Percentiles rank a stretch among this genome's conserved stretches.
phyloP scores from a whole-genome alignment of 1,140 invertebrate genomes.

The Whitmania pigra region DNA sequence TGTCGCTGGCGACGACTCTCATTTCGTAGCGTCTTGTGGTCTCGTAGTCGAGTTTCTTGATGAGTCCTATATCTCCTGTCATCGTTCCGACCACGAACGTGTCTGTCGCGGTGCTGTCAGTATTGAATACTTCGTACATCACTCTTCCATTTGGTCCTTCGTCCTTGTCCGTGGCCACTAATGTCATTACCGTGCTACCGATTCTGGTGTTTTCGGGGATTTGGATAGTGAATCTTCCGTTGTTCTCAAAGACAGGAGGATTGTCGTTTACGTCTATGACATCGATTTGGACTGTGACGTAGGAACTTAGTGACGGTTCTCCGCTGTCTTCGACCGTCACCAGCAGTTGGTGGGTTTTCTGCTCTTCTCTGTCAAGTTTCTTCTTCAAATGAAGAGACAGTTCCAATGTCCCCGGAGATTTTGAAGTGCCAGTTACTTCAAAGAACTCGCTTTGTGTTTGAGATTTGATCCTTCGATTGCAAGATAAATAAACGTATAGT shows the following conservation, averaged over 20 bases:
- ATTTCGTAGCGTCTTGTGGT: not conserved
- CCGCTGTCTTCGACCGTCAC: conserved; percentile 23
- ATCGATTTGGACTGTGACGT: conserved; percentile 14
- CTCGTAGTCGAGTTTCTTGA: not conserved
- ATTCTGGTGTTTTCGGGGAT: conserved; percentile 17
- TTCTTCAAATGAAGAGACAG: too few species aligned
- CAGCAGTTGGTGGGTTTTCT: conserved; percentile 56
- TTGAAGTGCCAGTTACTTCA: too few species aligned
- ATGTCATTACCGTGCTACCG: conserved; percentile 46
- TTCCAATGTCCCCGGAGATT: too few species aligned
- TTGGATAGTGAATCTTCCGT: conserved; percentile 51
- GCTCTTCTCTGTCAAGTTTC: conserved; percentile 64
- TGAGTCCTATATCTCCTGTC: not conserved
- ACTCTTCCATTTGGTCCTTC: conserved; percentile 14
- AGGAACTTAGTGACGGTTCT: conserved; percentile 12
- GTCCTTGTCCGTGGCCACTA: conserved; percentile 24
- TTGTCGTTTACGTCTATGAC: conserved; percentile 61
- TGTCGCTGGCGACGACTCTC: conserved; percentile 15
- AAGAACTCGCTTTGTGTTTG: too few species aligned
- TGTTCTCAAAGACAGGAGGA: conserved; percentile 58
- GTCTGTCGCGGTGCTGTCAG: not conserved
- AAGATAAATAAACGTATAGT: too few species aligned
- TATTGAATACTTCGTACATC: conserved; percentile 43
- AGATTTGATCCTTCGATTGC: too few species aligned
- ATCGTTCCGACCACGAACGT: not conserved